Evolutionary conservation across 2,888 invertebrate species (phyloP), one percentile per base, ranked within the genome.

Genomic region (Aricia artaxerxes): DNA sequence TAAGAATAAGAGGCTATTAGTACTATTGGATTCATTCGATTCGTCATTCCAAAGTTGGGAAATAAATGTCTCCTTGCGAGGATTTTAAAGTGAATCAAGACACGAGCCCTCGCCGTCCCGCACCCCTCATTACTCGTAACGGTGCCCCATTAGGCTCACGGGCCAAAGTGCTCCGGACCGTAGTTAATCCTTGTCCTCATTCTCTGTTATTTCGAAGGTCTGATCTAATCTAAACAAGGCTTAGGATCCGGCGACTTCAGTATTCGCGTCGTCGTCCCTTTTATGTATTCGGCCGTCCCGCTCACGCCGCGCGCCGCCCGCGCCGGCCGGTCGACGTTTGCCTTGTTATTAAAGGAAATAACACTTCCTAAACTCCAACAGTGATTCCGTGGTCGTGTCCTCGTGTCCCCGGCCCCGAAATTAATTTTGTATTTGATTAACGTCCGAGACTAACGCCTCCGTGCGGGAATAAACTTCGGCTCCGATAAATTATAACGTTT

Each of bases 171-270:
- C 91, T 88, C 91, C 92, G 93, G 92, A 93, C 93, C 94, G 93
- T 93, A 94, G 93, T 94, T 94, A 94, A 94, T 94, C 94, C 94
- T 93, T 92, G 93, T 93, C 93, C 94, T 94, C 93, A 93, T 94
- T 94, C 93, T 92, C 93, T 94, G 94, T 94, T 94, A 94, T 94
- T 94, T 93, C 93, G 92, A 93, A 93, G 94, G 93, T 92, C 93
- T 94, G 93, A 94, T 94, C 94, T 94, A 94, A 94, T 94, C 94
- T 94, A 93, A 94, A 94, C 94, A 92, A 91, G 90, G 92, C 93
- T 94, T 93, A 93, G 92, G 90, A 92, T 92, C 91, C 91, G 92
- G 92, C 93, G 91, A 91, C 90, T 91, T 88, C 92, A 92, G 92
- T 93, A 92, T 92, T 92, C 91, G 90, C 91, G 90, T 89, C 90